Percentiles rank a stretch among this genome's conserved stretches.
Evolutionary conservation across 1,140 invertebrate species (phyloP).

Genomic region (Drosophila rufa): DNA sequence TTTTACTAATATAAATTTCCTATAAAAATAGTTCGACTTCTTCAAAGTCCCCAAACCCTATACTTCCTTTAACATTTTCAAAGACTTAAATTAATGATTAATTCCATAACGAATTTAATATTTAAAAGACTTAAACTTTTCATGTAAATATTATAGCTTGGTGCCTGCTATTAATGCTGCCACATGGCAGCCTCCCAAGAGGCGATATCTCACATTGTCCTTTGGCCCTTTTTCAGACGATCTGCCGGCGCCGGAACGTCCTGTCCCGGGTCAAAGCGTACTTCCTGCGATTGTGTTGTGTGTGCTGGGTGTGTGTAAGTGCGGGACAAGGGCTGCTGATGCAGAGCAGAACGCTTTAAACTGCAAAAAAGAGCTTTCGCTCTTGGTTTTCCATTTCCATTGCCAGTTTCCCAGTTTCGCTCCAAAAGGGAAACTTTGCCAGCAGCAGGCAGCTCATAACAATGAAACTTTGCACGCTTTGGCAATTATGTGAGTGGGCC

Average conservation of each 20-base stretch:
- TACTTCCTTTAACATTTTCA: no score
- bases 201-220: slow-evolving; percentile 3
- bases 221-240: slow-evolving; percentile 2
- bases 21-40: not conserved
- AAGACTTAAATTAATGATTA: not conserved
- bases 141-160: not conserved
- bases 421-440: slow-evolving; percentile 48
- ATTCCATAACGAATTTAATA: not conserved
- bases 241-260: slow-evolving; percentile 49
- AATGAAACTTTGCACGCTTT: slow-evolving; percentile 72
- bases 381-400: slow-evolving; percentile 4
- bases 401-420: not conserved
- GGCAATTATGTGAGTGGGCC: slow-evolving; percentile 62
- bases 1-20: no score
- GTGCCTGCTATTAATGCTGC: slow-evolving; percentile 10
- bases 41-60: not conserved
- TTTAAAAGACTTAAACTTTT: not conserved
- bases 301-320: slow-evolving; percentile 3
- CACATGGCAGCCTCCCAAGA: slow-evolving; percentile 4
- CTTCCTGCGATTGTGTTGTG: slow-evolving; percentile 53
- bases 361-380: slow-evolving; percentile 61
- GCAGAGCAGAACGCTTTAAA: slow-evolving; percentile 66
- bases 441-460: slow-evolving; percentile 61
- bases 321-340: slow-evolving; percentile 36
- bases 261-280: slow-evolving; percentile 47